phyloP scores from a whole-genome alignment of 2,113 vertebrate genomes.

The mouse (Mus musculus) region DNA sequence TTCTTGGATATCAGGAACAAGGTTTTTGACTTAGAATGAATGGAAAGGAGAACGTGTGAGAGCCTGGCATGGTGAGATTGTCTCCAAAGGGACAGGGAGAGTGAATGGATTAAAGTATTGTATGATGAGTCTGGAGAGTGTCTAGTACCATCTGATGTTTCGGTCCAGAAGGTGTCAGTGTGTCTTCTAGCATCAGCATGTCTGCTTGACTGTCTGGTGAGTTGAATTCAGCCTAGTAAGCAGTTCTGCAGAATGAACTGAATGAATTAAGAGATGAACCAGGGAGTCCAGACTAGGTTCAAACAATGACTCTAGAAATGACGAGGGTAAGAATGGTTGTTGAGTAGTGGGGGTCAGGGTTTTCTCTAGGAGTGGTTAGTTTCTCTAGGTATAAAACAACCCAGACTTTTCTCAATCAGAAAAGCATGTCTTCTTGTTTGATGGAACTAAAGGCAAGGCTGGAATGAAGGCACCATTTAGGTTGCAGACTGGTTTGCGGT shows the following conservation, averaged over 20 bases:
- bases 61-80: neutral
- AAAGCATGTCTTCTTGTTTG: neutral
- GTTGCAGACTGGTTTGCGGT: neutral
- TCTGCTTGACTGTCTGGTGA: neutral
- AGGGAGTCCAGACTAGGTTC: neutral
- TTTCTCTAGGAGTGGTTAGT: neutral
- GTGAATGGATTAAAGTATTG: neutral
- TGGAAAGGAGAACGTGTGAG: fast-evolving
- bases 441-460: neutral
- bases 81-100: neutral
- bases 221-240: neutral
- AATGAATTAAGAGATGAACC: neutral
- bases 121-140: neutral
- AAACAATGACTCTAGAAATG: neutral
- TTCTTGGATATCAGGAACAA: neutral
- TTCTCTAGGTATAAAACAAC: neutral
- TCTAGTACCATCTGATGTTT: no score
- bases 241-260: neutral
- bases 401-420: neutral
- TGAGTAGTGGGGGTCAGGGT: neutral
- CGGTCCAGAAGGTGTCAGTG: neutral
- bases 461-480: neutral
- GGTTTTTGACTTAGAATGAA: neutral
- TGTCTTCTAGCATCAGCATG: neutral
- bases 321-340: fast-evolving